Conservation (phyloP, 2,888 invertebrate genomes). For the Drosophila koepferae region DNA sequence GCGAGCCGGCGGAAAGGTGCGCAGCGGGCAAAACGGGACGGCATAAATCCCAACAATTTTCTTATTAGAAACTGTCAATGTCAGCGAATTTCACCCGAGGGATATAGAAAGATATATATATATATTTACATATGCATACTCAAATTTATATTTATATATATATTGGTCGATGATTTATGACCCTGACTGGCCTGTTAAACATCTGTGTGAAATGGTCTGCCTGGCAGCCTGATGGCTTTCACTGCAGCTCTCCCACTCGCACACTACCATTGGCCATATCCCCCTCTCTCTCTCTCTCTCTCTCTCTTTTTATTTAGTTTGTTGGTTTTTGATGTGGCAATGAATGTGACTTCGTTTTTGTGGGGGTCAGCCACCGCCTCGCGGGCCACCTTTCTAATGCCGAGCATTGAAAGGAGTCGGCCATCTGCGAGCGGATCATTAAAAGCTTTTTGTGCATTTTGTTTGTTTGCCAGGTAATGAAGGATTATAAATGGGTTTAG, state of each 20-base stretch:
- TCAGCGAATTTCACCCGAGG: constrained; percentile 61
- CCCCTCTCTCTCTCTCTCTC: background rate
- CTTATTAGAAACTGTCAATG: constrained; percentile 78
- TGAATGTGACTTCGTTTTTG: constrained; percentile 45
- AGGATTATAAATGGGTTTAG: constrained; percentile 74
- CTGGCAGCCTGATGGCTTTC: constrained; percentile 63
- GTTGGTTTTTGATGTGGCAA: constrained; percentile 31
- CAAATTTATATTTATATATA: constrained; percentile 15
- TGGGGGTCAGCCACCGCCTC: constrained; percentile 77
- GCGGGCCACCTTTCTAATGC: constrained; percentile 76
- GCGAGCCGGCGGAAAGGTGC: constrained; percentile 26
- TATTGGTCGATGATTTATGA: constrained; percentile 74
- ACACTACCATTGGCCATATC: background rate
- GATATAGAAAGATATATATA: constrained; percentile 30
- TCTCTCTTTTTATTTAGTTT: constrained; percentile 4
- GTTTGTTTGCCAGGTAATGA: constrained; percentile 56
- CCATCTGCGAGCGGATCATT: constrained; percentile 62
- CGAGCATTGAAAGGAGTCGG: constrained; percentile 62
- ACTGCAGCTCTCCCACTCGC: constrained; percentile 39
- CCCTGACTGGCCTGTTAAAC: constrained; percentile 70
- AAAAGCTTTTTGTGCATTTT: constrained; percentile 51
- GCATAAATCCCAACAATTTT: constrained; percentile 73
- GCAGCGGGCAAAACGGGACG: constrained; percentile 31
- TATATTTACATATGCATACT: constrained; percentile 25
- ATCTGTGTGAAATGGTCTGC: constrained; percentile 75